Conservation (phyloP, 1,140 invertebrate genomes). For the Chlorops oryzae region DNA sequence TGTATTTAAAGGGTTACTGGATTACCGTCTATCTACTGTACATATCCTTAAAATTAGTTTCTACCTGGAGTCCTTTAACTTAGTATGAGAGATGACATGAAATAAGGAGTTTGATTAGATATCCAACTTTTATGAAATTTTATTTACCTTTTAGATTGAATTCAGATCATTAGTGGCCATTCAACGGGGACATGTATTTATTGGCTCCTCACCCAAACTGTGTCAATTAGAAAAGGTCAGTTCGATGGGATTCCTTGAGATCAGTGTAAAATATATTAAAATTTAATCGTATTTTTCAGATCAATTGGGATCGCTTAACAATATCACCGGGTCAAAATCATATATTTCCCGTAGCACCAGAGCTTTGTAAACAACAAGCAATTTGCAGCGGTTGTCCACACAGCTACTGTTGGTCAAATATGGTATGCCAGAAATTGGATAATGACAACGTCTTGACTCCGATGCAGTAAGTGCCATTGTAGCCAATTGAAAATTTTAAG, state of each 20-base stretch:
- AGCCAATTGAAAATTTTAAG: too few species aligned
- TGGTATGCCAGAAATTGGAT: slow-evolving; percentile 33
- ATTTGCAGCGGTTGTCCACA: slow-evolving; percentile 28
- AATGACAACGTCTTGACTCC: slow-evolving; percentile 30
- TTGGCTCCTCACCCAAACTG: slow-evolving; percentile 32
- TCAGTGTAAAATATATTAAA: too few species aligned
- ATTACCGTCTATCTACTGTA: too few species aligned
- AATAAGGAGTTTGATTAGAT: too few species aligned
- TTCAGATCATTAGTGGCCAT: slow-evolving; percentile 35
- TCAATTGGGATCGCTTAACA: slow-evolving; percentile 39
- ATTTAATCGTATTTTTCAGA: slow-evolving; percentile 14
- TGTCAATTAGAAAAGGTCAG: slow-evolving; percentile 30
- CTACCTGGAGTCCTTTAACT: too few species aligned
- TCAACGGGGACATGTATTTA: slow-evolving; percentile 36
- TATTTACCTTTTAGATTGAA: slow-evolving; percentile 26
- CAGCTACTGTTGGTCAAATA: slow-evolving; percentile 34
- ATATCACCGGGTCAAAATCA: slow-evolving; percentile 30
- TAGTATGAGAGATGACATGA: too few species aligned
- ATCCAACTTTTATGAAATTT: too few species aligned
- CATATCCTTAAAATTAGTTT: too few species aligned
- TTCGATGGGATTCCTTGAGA: neutral
- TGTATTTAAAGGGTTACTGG: too few species aligned
- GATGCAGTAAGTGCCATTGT: slow-evolving; percentile 9
- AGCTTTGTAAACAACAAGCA: slow-evolving; percentile 21
- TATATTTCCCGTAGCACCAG: slow-evolving; percentile 15